A percentile compares a stretch with the other conserved stretches of the same genome.
Evolutionary conservation across 1,140 invertebrate genomes (phyloP).

Genomic region (Orius insidiosus): DNA sequence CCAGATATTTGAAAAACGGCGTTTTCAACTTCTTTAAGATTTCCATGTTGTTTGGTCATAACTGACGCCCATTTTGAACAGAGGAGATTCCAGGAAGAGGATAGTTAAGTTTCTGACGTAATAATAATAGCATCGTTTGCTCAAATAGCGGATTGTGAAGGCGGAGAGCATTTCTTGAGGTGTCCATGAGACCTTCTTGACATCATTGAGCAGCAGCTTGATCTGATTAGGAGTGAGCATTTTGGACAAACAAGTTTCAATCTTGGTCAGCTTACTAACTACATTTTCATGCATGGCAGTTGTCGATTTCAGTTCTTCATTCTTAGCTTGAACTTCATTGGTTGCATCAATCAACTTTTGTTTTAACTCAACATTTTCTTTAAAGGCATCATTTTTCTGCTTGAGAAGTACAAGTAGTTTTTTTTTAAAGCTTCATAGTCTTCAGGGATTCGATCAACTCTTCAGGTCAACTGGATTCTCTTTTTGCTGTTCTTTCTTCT

Average conservation of each 20-base stretch:
- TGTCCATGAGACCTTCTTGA: constrained; percentile 3
- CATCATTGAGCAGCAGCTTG: constrained; percentile 1
- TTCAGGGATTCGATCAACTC: neutral
- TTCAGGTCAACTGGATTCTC: constrained; percentile 1
- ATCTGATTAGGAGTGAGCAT: constrained; percentile 8
- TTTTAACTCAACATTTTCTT: constrained; percentile 4
- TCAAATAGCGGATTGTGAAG: constrained; percentile 5
- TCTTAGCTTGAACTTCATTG: neutral
- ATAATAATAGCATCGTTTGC: constrained; percentile 5
- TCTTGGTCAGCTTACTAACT: neutral
- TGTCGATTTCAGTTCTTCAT: neutral
- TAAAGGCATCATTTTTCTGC: constrained; percentile 3
- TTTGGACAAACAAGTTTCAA: neutral
- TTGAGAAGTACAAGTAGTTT: neutral
- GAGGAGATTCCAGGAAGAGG: constrained; percentile 6
- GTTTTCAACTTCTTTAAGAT: too few relatives aligned
- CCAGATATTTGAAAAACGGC: too few relatives aligned
- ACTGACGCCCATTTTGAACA: constrained; percentile 3
- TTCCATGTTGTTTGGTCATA: neutral
- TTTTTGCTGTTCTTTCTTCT: constrained; percentile 1
- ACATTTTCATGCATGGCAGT: neutral
- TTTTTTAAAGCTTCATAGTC: constrained; percentile 2
- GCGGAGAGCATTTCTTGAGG: constrained; percentile 8
- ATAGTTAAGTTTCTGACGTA: constrained; percentile 7
- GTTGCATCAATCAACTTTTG: neutral